Evolutionary conservation across 2,113 vertebrate genomes (phyloP).

Genomic region (Chroicocephalus ridibundus): DNA sequence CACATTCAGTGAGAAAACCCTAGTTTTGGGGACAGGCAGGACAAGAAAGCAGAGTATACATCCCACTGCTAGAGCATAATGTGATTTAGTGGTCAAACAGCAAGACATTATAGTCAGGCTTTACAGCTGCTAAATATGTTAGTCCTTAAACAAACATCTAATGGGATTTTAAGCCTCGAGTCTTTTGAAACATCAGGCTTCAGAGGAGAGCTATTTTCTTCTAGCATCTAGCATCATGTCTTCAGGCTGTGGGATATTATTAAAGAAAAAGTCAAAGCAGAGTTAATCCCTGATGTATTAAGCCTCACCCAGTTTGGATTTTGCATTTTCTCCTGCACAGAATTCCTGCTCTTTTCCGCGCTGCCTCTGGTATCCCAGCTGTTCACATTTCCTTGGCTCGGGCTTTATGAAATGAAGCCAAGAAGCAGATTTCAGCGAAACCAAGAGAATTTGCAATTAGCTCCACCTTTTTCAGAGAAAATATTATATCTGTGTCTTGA

Average conservation of each 20-base stretch:
- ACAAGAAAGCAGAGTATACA: background rate
- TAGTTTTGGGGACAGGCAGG: background rate
- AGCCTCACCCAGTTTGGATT: background rate
- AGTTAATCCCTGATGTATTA: background rate
- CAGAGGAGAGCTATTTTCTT: background rate
- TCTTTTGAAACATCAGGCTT: slow-evolving; percentile 11
- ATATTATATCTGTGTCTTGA: background rate
- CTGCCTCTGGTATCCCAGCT: background rate
- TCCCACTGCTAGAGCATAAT: background rate
- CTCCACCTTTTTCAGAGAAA: background rate
- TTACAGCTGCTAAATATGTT: slow-evolving; percentile 26
- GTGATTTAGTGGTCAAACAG: slow-evolving; percentile 34
- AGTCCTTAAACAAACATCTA: slow-evolving; percentile 35
- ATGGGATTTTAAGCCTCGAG: slow-evolving; percentile 1
- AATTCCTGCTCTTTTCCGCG: background rate
- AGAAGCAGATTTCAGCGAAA: background rate
- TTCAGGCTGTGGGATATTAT: background rate
- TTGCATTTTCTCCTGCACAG: background rate
- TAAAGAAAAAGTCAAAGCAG: background rate
- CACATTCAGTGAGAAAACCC: background rate
- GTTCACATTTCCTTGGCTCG: slow-evolving; percentile 12
- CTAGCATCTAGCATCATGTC: background rate
- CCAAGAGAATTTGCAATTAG: background rate
- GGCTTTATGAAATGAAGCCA: background rate
- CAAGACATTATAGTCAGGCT: background rate